Evolutionary conservation across 37 sponge, comb jelly and placozoan species (phyloP), one percentile per base, ranked within the genome.

Genomic region (Mnemiopsis leidyi): DNA sequence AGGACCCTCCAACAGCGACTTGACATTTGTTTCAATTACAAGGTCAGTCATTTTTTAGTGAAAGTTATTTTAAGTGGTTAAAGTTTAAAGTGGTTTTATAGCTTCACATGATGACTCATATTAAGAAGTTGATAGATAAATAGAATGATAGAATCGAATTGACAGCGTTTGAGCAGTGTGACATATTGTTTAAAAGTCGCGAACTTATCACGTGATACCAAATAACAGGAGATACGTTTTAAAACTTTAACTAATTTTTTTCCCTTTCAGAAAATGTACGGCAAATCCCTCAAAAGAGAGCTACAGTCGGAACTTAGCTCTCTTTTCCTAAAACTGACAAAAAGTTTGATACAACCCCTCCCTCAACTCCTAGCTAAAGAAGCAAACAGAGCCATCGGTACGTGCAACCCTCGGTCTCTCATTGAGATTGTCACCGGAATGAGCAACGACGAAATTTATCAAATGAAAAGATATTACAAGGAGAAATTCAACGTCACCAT

Each of bases 291-390:
- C 61, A 95, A 96, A 32, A 83, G 85, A 23, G 97, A 98, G 30
- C 94, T 98, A 69, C 95, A 97, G 93, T 97, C 97, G 39, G 99
- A 98, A 90, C 92, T 98, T 71, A 93, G 94, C 93, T 97, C 96
- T 13, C 95, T 97, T 90, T 94, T 98, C 25, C 96, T 95, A 93
- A 90, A 93, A 23, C 31, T 30, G 30, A 28, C 95, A 0, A 76
- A 96, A n/a, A 96, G 95, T n/a, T 23, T 98, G 94, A 39, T 98
- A 94, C 95, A 96, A 40, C 93, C 95, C 25, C 85, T 68, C 69
- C 38, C 93, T 9, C 93, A 94, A 34, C 96, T 95, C 69, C 95
- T 95, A 61, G 97, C 96, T 39, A 96, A 94, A 67, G 94, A 94
- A 48, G 93, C 97, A 20, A 94, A 96, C 21, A 25, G 92, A 0